These are phyloP conservation scores for Lepidurus packardi DNA, from an alignment of 1,140 invertebrate species.

Conservation along the genomic window DNA sequence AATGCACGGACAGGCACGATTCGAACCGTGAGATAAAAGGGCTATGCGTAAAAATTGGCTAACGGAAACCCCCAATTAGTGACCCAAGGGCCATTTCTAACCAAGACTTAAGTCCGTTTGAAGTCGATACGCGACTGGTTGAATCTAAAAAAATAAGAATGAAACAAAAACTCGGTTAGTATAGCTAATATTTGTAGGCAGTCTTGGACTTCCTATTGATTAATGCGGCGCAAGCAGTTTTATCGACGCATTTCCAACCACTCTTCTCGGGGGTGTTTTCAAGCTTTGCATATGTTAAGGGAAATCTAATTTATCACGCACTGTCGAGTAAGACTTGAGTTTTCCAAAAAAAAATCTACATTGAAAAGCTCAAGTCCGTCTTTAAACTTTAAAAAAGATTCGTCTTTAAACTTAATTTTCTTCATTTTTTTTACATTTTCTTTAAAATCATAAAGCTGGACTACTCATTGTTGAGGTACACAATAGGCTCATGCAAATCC, in stretches of 20 bases:
- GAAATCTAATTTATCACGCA: no score
- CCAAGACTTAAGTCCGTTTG: no score
- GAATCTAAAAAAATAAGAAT: no score
- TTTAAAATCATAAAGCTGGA: no score
- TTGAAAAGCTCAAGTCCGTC: no score
- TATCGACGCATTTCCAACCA: not conserved
- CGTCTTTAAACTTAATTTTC: no score
- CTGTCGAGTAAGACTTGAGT: no score
- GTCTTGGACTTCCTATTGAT: slow-evolving; percentile 19
- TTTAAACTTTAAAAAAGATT: no score
- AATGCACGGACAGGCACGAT: not conserved
- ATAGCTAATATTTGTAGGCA: not conserved
- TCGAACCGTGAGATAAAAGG: not conserved
- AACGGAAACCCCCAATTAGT: slow-evolving; percentile 15
- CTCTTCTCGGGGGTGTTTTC: not conserved
- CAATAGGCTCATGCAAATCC: not conserved
- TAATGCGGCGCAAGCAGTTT: not conserved
- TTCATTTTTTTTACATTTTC: no score
- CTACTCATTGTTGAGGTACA: not conserved
- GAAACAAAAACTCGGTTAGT: not conserved
- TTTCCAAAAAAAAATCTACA: no score
- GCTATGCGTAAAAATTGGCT: not conserved
- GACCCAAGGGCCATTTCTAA: not conserved
- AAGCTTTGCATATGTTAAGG: no score
- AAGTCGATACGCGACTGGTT: no score